Evolutionary conservation across 1,140 invertebrate genomes (phyloP).

Genomic region (Glomeris maerens): DNA sequence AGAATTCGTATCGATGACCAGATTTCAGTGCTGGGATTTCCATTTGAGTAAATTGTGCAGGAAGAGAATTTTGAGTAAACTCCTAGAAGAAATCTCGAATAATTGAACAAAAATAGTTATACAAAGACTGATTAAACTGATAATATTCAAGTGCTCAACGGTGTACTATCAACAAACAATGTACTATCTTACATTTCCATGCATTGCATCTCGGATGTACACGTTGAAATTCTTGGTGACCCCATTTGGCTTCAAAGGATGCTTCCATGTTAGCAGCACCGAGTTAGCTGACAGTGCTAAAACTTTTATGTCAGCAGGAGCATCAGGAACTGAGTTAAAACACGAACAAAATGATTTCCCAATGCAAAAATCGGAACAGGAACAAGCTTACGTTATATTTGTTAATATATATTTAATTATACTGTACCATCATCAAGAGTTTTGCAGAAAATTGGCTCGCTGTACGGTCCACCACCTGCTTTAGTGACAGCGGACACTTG

Average conservation of each 20-base stretch:
- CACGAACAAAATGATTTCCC: no score
- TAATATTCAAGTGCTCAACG: background rate
- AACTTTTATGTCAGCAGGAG: conserved; percentile 28
- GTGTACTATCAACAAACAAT: background rate
- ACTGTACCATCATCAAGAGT: conserved; percentile 32
- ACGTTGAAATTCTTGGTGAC: conserved; percentile 26
- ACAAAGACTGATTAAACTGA: background rate
- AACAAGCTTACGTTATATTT: background rate
- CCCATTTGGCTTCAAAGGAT: conserved; percentile 27
- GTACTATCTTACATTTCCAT: conserved; percentile 10
- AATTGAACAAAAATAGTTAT: background rate
- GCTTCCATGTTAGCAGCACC: conserved; percentile 29
- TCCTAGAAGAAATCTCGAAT: background rate
- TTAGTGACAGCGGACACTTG: conserved; percentile 39
- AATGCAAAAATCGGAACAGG: no score
- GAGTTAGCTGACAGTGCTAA: conserved; percentile 21
- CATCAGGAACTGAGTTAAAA: conserved; percentile 24
- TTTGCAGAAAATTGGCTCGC: conserved; percentile 20
- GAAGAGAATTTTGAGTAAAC: background rate
- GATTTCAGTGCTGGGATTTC: conserved; percentile 6
- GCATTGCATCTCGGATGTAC: conserved; percentile 17
- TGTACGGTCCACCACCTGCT: conserved; percentile 38
- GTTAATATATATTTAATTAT: background rate
- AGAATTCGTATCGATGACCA: conserved; percentile 23
- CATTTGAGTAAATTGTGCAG: background rate